These are phyloP conservation scores for Pissodes strobi DNA, from an alignment of 1,140 invertebrate species.

Conservation along the genomic window DNA sequence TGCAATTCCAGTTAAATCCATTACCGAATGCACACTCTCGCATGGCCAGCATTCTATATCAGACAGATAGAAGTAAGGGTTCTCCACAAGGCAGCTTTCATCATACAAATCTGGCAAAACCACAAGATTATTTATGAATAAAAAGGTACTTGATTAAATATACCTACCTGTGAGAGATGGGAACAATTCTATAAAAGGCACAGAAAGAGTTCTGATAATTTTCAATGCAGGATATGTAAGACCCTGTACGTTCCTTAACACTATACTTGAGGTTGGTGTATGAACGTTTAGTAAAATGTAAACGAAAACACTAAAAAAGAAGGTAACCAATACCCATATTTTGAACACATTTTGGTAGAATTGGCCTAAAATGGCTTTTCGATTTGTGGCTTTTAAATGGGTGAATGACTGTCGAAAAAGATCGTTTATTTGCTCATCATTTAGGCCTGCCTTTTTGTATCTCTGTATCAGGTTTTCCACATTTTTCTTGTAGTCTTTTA, in stretches of 20 bases:
- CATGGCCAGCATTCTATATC: constrained; percentile 81
- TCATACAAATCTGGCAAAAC: constrained; percentile 72
- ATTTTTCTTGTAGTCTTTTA: constrained; percentile 48
- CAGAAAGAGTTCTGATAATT: constrained; percentile 57
- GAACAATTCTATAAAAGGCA: constrained; percentile 59
- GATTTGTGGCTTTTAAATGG: constrained; percentile 38
- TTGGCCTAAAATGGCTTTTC: constrained; percentile 19
- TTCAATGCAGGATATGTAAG: constrained; percentile 61
- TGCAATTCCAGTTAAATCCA: constrained; percentile 48
- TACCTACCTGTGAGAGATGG: constrained; percentile 54
- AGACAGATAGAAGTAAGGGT: constrained; percentile 72
- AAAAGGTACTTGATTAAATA: neutral
- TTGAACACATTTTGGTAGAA: constrained; percentile 21
- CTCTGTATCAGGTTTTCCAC: constrained; percentile 43
- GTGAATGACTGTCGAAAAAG: constrained; percentile 47
- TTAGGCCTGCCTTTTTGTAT: constrained; percentile 47
- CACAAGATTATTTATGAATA: constrained; percentile 30
- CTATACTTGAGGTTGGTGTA: constrained; percentile 55
- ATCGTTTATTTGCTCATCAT: constrained; percentile 44
- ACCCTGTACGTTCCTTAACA: constrained; percentile 57
- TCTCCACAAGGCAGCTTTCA: constrained; percentile 76
- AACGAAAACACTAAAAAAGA: constrained; percentile 41
- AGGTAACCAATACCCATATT: constrained; percentile 36
- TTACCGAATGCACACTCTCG: constrained; percentile 64
- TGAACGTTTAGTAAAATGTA: constrained; percentile 54